Evolutionary conservation across 1,140 invertebrate species (phyloP).

Genomic region (Pogonus chalceus): DNA sequence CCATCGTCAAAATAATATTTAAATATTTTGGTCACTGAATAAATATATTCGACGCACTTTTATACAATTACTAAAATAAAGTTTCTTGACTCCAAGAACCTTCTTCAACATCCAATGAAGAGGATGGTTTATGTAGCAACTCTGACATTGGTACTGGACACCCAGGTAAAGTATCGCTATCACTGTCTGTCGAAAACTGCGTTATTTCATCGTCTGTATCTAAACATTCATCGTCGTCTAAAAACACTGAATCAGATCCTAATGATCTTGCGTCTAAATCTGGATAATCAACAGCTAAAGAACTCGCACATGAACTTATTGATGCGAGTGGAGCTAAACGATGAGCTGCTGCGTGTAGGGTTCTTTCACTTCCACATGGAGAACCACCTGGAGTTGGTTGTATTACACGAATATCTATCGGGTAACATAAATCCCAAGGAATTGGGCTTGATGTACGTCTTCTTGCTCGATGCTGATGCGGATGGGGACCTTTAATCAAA

Average conservation of each 20-base stretch:
- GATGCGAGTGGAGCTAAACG: conserved; percentile 62
- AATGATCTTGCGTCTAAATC: conserved; percentile 51
- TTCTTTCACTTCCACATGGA: conserved; percentile 62
- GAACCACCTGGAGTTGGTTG: conserved; percentile 69
- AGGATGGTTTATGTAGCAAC: background rate
- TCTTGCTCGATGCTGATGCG: conserved; percentile 26
- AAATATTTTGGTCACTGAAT: too few species aligned
- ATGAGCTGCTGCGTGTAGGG: conserved; percentile 26
- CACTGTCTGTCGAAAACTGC: conserved; percentile 69
- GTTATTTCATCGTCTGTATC: conserved; percentile 71
- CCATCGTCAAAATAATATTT: too few species aligned
- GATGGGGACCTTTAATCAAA: too few species aligned
- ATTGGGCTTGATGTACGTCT: conserved; percentile 41
- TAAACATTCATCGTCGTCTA: conserved; percentile 48
- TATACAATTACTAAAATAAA: conserved; percentile 25
- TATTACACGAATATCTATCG: conserved; percentile 64
- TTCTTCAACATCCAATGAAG: conserved; percentile 6
- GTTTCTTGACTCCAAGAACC: conserved; percentile 27
- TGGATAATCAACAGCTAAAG: conserved; percentile 53
- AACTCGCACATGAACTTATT: conserved; percentile 62
- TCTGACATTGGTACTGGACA: conserved; percentile 1
- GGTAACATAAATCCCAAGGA: conserved; percentile 55
- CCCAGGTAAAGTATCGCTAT: conserved; percentile 34
- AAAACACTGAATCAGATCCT: conserved; percentile 64
- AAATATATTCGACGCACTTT: too few species aligned